A percentile compares a stretch with the other conserved stretches of the same genome.
Evolutionary conservation across 1,140 invertebrate genomes (phyloP).

Genomic region (Rhopalosiphum maidis): DNA sequence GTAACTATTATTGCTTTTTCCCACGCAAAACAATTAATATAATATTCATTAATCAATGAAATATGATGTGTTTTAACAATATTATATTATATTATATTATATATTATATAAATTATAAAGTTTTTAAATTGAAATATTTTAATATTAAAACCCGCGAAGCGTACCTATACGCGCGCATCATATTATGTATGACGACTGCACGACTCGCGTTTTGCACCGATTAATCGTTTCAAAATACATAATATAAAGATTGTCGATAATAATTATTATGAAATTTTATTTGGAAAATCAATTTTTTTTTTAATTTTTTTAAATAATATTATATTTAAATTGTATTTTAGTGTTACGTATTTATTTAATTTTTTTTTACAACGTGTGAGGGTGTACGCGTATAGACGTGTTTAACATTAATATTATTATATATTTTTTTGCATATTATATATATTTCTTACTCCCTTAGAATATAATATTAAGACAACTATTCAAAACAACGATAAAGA

Average conservation of each 20-base stretch:
- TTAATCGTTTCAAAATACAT: slow-evolving; percentile 31
- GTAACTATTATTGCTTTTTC: slow-evolving; percentile 16
- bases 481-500: not conserved
- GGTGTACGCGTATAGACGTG: not conserved
- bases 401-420: not conserved
- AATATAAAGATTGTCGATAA: slow-evolving; percentile 40
- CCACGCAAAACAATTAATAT: not conserved
- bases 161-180: not conserved
- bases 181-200: not conserved
- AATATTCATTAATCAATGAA: not conserved
- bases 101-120: not conserved
- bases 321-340: not conserved
- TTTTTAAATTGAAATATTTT: not conserved
- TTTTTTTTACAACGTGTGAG: not conserved
- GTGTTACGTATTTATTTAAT: slow-evolving; percentile 3
- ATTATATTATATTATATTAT: not conserved
- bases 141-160: slow-evolving; percentile 12
- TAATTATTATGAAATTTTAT: slow-evolving; percentile 29
- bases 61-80: not conserved
- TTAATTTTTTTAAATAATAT: not conserved
- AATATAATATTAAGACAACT: slow-evolving; percentile 13
- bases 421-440: not conserved
- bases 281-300: slow-evolving; percentile 6
- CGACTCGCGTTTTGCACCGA: not conserved
- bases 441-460: not conserved